Base-by-base conservation (phyloP, 2,113 vertebrate species). In the Maccullochella peelii region DNA sequence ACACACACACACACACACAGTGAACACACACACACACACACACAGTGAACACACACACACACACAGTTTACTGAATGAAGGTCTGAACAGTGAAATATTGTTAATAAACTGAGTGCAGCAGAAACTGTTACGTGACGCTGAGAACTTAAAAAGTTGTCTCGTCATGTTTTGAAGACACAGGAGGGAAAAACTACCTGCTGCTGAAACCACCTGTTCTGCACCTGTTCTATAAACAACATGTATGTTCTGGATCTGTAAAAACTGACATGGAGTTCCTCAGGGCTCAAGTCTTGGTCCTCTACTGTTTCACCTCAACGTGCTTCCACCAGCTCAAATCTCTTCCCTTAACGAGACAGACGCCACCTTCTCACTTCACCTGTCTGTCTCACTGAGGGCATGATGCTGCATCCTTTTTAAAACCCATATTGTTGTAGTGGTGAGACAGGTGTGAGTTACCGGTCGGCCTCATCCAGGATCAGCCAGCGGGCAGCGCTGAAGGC, bases 391-490 rank as follows among this genome's bases (percentile, higher is more conserved):
- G 55, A 27, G 14, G 14, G 23, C 57, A 27, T 6, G n/a, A 27
- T 11, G 4, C 18, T 10, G 2, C 8, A 2, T 62, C 33, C 30
- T 36, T 7, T 20, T 36, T 62, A 5, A 62, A 21, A 62, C 18
- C n/a, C n/a, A n/a, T n/a, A 42, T 10, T 49, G 47, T 49, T 49
- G 7, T 2, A 7, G 49, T 8, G 21, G 61, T 63, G 9, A 33
- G 7, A 33, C 6, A 61, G 5, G 7, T 11, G 44, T 11, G 36
- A 16, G 12, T n/a, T 73, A 99, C 98, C 98, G 96, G 95, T 99
- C 98, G 1, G 98, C 98, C 92, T 99, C 98, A 80, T 99, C 98
- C 92, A 99, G 89, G 36, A 99, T 75, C 70, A 99, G 95, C 98
- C 98, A 99, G 80, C 87, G 95, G 0, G 97, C 91, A 5, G 83